These are phyloP conservation scores for Pogonocichla stellata DNA, from an alignment of 2,113 vertebrate genomes.

Conservation along the genomic window DNA sequence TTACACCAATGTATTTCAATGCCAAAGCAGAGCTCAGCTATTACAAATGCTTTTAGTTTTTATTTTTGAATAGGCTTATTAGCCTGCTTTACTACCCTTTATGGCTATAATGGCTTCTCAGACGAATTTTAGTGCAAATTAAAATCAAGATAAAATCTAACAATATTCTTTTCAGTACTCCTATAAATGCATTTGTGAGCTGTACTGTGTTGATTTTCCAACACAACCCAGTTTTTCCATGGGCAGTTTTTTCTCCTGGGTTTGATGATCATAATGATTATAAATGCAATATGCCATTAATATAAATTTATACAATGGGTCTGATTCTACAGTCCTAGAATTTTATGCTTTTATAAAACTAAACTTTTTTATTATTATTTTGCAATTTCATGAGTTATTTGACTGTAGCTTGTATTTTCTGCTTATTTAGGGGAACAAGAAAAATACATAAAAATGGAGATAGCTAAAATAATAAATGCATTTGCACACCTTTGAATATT, in stretches of 20 bases:
- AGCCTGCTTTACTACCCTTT: not conserved
- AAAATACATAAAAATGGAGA: not conserved
- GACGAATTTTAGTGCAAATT: not conserved
- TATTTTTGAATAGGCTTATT: not conserved
- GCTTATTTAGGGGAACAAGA: not conserved
- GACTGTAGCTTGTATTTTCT: not conserved
- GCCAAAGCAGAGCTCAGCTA: not conserved
- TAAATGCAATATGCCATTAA: not conserved
- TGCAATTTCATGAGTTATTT: not conserved
- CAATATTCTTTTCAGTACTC: not conserved
- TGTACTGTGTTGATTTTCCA: not conserved
- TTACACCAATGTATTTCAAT: not conserved
- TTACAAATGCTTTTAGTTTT: not conserved
- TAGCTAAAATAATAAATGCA: not conserved
- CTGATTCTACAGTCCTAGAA: not conserved
- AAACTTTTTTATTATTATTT: not conserved
- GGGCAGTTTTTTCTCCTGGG: not conserved
- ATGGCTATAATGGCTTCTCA: not conserved
- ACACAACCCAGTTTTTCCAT: fast-evolving
- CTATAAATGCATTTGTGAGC: not conserved
- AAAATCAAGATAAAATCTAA: not conserved
- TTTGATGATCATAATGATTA: not conserved
- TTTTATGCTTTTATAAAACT: not conserved
- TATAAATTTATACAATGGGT: not conserved
- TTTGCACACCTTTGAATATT: not conserved